Conservation (phyloP, 92 coral and sea anemone genomes). For the Paramuricea clavata region DNA sequence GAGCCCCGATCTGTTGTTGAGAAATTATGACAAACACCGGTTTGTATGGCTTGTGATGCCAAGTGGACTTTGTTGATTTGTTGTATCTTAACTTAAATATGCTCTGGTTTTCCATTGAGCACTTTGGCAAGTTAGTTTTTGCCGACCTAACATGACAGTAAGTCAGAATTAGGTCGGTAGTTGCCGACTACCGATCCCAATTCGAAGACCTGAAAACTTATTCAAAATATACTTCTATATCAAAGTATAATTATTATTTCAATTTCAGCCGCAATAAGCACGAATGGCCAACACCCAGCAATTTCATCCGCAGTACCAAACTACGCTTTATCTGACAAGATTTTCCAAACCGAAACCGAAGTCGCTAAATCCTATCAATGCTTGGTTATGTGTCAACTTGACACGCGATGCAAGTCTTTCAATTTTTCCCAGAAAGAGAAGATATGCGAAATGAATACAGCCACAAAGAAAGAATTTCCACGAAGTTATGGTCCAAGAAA, state of each 20-base stretch:
- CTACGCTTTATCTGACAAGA: slow-evolving; percentile 9
- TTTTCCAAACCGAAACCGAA: slow-evolving; percentile 15
- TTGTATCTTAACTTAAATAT: too few relatives aligned
- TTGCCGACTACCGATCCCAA: too few relatives aligned
- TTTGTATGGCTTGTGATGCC: too few relatives aligned
- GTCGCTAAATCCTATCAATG: slow-evolving; percentile 23
- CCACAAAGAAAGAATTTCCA: slow-evolving; percentile 29
- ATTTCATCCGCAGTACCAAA: background rate
- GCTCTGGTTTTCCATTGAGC: too few relatives aligned
- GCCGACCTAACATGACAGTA: too few relatives aligned
- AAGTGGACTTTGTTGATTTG: too few relatives aligned
- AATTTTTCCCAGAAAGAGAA: slow-evolving; percentile 27
- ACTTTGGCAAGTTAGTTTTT: too few relatives aligned
- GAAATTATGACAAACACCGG: too few relatives aligned
- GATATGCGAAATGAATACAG: slow-evolving; percentile 26
- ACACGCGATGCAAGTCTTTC: slow-evolving; percentile 21
- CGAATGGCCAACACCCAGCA: background rate
- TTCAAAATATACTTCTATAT: too few relatives aligned
- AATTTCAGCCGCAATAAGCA: background rate
- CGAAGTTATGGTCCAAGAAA: background rate
- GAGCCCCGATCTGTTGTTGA: too few relatives aligned
- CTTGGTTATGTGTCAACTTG: slow-evolving; percentile 25
- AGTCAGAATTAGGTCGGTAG: too few relatives aligned
- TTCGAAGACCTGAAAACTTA: too few relatives aligned
- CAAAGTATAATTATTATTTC: background rate